phyloP scores from a whole-genome alignment of 1,140 invertebrate genomes.

The Bombus balteatus region DNA sequence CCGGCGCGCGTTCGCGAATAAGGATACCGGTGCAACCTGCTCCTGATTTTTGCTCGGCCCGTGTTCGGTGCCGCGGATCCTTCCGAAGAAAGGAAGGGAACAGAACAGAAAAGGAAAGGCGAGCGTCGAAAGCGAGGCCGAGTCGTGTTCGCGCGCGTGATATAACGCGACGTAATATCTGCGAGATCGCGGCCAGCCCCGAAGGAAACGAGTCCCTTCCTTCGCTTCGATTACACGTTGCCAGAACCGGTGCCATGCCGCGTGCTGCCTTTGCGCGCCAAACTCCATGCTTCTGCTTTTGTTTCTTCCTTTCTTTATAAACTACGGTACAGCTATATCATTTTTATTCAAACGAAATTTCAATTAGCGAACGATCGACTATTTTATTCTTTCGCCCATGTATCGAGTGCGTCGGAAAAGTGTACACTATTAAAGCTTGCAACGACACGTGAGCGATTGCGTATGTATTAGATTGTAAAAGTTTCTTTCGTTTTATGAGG shows the following conservation, averaged over 20 bases:
- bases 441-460: too few relatives aligned
- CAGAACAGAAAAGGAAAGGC: conserved; percentile 33
- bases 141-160: conserved; percentile 14
- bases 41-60: conserved; percentile 48
- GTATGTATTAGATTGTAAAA: too few relatives aligned
- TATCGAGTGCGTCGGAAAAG: too few relatives aligned
- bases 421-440: too few relatives aligned
- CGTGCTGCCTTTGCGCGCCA: too few relatives aligned
- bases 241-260: too few relatives aligned
- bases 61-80: conserved; percentile 19
- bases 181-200: conserved; percentile 14
- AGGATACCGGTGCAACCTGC: conserved; percentile 56
- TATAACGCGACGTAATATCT: conserved; percentile 55
- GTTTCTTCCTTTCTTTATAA: neutral
- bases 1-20: conserved; percentile 38
- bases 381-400: rapidly evolving
- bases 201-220: conserved; percentile 1
- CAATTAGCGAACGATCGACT: too few relatives aligned
- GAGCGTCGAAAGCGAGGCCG: conserved; percentile 39
- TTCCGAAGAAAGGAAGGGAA: conserved; percentile 21
- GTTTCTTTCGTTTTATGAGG: too few relatives aligned
- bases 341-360: too few relatives aligned
- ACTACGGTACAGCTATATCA: too few relatives aligned
- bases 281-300: neutral
- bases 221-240: neutral